A percentile compares a stretch with the other conserved stretches of the same genome.
Evolutionary conservation across 2,113 vertebrate genomes (phyloP).

Genomic region (Chamaetylas fuelleborni): DNA sequence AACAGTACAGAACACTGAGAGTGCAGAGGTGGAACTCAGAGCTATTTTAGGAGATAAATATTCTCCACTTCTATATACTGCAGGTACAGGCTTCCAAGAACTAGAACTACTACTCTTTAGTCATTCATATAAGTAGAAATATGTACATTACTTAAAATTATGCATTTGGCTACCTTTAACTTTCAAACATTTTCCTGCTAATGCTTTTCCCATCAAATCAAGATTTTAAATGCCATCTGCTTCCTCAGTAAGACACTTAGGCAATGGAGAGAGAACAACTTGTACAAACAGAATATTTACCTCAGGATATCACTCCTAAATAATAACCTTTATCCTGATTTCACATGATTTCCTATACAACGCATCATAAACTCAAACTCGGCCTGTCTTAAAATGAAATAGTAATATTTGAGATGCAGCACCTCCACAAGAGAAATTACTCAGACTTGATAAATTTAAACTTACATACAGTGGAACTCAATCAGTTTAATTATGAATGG

Average conservation of each 20-base stretch:
- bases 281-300: background rate
- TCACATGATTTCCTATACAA: background rate
- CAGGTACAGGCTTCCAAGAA: background rate
- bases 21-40: background rate
- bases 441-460: background rate
- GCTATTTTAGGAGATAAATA: background rate
- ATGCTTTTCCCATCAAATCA: background rate
- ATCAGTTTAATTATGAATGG: background rate
- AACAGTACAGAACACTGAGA: accelerated
- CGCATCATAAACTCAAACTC: background rate
- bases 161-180: background rate
- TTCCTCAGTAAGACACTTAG: background rate
- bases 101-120: background rate
- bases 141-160: background rate
- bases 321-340: background rate
- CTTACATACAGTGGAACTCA: background rate
- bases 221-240: background rate
- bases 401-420: background rate
- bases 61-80: background rate
- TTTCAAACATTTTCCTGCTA: background rate
- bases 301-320: background rate
- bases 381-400: background rate
- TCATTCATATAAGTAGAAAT: background rate
- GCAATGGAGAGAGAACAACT: background rate
- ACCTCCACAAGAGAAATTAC: background rate